phyloP scores from a whole-genome alignment of 2,888 invertebrate genomes.

The Hyalella azteca region DNA sequence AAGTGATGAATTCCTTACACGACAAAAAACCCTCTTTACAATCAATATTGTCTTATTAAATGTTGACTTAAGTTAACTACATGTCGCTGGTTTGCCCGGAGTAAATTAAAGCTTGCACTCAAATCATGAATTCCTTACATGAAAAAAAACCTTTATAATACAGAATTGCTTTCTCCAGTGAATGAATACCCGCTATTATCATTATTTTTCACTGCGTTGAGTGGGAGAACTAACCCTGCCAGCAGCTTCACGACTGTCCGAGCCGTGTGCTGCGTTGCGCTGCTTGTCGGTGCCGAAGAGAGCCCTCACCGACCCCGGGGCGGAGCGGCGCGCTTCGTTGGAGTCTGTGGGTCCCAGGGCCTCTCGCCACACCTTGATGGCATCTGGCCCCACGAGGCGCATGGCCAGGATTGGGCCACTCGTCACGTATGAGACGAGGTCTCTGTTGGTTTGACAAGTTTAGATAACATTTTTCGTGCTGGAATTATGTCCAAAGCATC shows the following conservation, averaged over 20 bases:
- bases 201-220: too few relatives aligned
- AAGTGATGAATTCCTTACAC: too few relatives aligned
- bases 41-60: too few relatives aligned
- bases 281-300: slow-evolving; percentile 73
- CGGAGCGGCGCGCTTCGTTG: slow-evolving; percentile 66
- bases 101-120: too few relatives aligned
- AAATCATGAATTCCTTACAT: too few relatives aligned
- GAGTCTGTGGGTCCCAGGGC: slow-evolving; percentile 72
- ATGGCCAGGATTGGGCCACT: slow-evolving; percentile 75
- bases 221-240: slow-evolving; percentile 65
- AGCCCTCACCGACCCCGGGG: slow-evolving; percentile 71
- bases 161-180: too few relatives aligned
- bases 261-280: slow-evolving; percentile 74
- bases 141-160: too few relatives aligned
- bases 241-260: slow-evolving; percentile 69
- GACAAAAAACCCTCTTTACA: too few relatives aligned
- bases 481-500: not conserved
- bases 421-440: slow-evolving; percentile 69
- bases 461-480: not conserved
- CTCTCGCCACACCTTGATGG: slow-evolving; percentile 69
- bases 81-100: too few relatives aligned
- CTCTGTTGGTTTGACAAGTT: slow-evolving; percentile 19
- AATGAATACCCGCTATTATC: too few relatives aligned
- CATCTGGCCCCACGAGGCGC: slow-evolving; percentile 76
- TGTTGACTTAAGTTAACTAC: too few relatives aligned